Conservation (phyloP, 2,888 invertebrate genomes). For the Brenthis ino region DNA sequence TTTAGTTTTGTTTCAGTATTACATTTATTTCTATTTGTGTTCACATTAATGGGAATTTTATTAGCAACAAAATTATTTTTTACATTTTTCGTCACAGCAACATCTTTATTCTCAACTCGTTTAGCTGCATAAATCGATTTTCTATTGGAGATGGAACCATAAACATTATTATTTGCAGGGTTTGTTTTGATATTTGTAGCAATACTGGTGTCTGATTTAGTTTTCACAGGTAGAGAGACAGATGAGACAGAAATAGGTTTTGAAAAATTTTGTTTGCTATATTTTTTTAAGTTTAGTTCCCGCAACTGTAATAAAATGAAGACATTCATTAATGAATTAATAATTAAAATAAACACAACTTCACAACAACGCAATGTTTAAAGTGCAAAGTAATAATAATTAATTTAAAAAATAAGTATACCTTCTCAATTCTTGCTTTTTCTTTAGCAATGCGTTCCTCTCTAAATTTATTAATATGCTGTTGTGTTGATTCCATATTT, state of each 20-base stretch:
- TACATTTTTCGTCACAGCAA: conserved; percentile 6
- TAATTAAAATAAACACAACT: no score
- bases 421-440: conserved; percentile 71
- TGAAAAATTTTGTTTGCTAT: conserved; percentile 40
- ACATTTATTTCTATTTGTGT: conserved; percentile 4
- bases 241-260: conserved; percentile 33
- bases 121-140: background rate
- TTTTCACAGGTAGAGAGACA: conserved; percentile 32
- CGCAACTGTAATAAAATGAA: conserved; percentile 55
- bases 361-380: background rate
- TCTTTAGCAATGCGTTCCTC: conserved; percentile 67
- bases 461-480: conserved; percentile 58
- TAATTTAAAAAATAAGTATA: conserved; percentile 40
- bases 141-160: conserved; percentile 42
- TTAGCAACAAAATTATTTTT: conserved; percentile 3
- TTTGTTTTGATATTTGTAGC: conserved; percentile 24
- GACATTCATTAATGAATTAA: background rate
- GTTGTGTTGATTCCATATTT: conserved; percentile 51
- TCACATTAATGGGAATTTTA: conserved; percentile 15
- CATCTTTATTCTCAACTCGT: conserved; percentile 7
- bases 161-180: conserved; percentile 47
- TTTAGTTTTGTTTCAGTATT: conserved; percentile 4
- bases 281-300: conserved; percentile 67
- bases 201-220: conserved; percentile 27
- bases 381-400: background rate